These are phyloP conservation scores for Cephus sareptanus DNA, from an alignment of 2,888 invertebrate genomes.

Conservation along the genomic window DNA sequence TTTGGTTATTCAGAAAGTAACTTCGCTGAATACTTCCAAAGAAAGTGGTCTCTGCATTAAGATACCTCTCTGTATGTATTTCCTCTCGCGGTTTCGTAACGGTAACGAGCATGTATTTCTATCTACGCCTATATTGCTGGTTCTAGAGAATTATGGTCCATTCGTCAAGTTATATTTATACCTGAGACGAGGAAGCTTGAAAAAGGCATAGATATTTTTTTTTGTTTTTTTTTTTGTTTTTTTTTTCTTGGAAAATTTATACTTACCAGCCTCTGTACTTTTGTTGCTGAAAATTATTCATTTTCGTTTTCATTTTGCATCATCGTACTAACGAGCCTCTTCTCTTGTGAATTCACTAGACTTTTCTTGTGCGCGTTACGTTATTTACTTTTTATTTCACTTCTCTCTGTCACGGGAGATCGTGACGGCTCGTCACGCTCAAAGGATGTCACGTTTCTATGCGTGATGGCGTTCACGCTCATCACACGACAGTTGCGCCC, in stretches of 20 bases:
- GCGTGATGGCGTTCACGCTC: constrained; percentile 13
- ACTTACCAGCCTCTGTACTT: background rate
- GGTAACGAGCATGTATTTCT: background rate
- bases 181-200: background rate
- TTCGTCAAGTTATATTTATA: background rate
- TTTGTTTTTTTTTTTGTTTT: no score
- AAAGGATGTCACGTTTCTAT: constrained; percentile 18
- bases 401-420: background rate
- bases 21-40: background rate
- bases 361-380: background rate
- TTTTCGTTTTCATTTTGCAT: background rate
- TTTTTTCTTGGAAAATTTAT: background rate
- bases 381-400: constrained; percentile 1
- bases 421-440: background rate
- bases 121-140: background rate
- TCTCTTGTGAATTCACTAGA: background rate
- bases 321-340: background rate
- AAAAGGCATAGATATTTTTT: background rate
- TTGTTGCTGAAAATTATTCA: background rate
- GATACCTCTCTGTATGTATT: background rate
- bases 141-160: background rate
- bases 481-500: constrained; percentile 2
- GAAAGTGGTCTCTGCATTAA: background rate
- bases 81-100: background rate
- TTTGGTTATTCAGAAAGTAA: background rate